Evolutionary conservation across 2,113 vertebrate genomes (phyloP), one percentile per base, ranked within the genome.

Genomic region (Turnix velox): DNA sequence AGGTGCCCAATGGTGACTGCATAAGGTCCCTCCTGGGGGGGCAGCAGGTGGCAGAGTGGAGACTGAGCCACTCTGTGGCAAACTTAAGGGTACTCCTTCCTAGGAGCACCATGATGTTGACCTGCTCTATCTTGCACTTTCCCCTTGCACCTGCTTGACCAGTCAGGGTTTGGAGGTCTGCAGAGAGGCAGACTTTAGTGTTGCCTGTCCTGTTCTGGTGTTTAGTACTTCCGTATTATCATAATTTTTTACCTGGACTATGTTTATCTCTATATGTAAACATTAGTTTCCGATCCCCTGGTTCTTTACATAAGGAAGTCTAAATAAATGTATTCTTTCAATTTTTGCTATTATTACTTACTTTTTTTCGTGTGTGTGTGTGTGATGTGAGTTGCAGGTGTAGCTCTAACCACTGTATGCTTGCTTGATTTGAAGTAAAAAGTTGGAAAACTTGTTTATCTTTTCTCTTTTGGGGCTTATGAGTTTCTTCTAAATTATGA

Each of bases 261-360:
- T 74, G 33, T 73, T 81, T 83, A 77, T 71, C 76, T 71, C 39
- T 43, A 51, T 22, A 43, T 75, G 52, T 78, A 86, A 88, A 43
- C 12, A 39, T 88, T 93, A 58, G 13, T 71, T 94, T 84, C 79
- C 39, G 71, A 27, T 81, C 37, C 48, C 15, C n/a, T 87, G 22
- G 27, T 74, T 88, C 73, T 93, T 91, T 78, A 87, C 87, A 90
- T 88, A 81, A 81, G 73, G 25, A 35, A 72, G 31, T 75, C 74
- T 81, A 87, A 81, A 84, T 81, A 87, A 81, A 84, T 55, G 30
- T 63, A 77, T 92, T 84, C 77, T 27, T 62, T 27, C 81, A 10
- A 39, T n/a, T 71, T 88, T 93, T 81, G 24, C 28, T 66, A 33
- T 79, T 79, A 71, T 62, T 75, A 51, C 42, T 81, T 95, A 0